Percentiles rank a stretch among this genome's conserved stretches.
Evolutionary conservation across 2,113 vertebrate species (phyloP).

Genomic region (Catharus fuscescens): DNA sequence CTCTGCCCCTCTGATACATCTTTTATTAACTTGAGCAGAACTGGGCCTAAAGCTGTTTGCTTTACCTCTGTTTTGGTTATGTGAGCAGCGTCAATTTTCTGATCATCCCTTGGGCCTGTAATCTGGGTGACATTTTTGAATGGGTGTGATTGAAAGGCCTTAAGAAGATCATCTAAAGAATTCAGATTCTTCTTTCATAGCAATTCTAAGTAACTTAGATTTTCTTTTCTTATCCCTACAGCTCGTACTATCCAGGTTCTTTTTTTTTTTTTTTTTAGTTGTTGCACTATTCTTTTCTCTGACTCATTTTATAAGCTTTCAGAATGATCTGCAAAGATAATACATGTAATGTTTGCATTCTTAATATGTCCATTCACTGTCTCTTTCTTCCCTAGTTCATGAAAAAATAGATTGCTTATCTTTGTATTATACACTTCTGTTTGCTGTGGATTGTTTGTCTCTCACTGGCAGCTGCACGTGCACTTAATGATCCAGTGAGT

Average conservation of each 20-base stretch:
- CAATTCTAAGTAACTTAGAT: neutral
- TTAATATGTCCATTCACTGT: neutral
- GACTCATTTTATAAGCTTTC: neutral
- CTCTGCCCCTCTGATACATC: neutral
- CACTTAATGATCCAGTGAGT: neutral
- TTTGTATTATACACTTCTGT: neutral
- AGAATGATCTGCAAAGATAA: neutral
- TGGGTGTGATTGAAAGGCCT: neutral
- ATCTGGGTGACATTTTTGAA: neutral
- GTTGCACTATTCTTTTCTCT: neutral
- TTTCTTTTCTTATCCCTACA: neutral
- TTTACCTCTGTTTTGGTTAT: neutral
- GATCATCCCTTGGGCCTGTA: neutral
- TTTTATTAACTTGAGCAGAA: neutral
- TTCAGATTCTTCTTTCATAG: neutral
- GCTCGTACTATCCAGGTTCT: neutral
- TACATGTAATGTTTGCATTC: neutral
- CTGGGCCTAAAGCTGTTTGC: neutral
- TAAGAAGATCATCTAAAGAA: neutral
- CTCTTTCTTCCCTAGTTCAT: neutral
- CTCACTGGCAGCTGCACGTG: neutral
- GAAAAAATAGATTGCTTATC: conserved; percentile 2
- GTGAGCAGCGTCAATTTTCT: neutral
- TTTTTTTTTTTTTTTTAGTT: neutral
- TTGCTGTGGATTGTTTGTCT: neutral